Evolutionary conservation across 1,140 invertebrate genomes (phyloP).

Genomic region (Drosophila asahinai): DNA sequence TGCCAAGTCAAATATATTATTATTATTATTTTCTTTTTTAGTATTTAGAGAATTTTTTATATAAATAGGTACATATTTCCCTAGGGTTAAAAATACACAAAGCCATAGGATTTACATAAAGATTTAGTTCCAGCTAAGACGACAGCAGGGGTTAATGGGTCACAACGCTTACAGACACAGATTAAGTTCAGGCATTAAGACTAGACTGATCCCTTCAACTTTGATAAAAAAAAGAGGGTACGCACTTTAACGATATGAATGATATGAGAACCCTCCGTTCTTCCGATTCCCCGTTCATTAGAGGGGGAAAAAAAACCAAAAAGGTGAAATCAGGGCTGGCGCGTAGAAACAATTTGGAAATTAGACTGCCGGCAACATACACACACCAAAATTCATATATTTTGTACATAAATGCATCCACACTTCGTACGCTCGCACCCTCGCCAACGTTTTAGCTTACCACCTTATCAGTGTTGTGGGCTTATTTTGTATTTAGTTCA

Average conservation of each 20-base stretch:
- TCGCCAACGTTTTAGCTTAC: slow-evolving; percentile 1
- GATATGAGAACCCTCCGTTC: background rate
- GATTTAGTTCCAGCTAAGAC: background rate
- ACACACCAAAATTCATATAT: no score
- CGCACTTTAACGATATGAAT: background rate
- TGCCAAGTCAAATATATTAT: no score
- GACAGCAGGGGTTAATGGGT: background rate
- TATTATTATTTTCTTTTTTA: no score
- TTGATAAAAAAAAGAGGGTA: background rate
- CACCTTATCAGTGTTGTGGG: slow-evolving; percentile 12
- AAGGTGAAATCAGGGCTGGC: slow-evolving; percentile 5
- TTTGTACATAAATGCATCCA: background rate
- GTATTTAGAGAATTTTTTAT: no score
- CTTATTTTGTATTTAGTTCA: background rate
- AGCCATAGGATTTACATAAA: no score
- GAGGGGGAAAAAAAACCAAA: background rate
- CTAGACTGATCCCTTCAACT: background rate
- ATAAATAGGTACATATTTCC: no score
- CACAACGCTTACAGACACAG: background rate
- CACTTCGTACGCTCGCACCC: background rate
- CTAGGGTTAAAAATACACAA: no score
- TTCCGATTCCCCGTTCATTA: background rate
- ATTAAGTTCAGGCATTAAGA: background rate
- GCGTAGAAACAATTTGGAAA: background rate
- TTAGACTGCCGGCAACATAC: background rate